Conservation (phyloP, 2,113 vertebrate species). For the Sterna hirundo region DNA sequence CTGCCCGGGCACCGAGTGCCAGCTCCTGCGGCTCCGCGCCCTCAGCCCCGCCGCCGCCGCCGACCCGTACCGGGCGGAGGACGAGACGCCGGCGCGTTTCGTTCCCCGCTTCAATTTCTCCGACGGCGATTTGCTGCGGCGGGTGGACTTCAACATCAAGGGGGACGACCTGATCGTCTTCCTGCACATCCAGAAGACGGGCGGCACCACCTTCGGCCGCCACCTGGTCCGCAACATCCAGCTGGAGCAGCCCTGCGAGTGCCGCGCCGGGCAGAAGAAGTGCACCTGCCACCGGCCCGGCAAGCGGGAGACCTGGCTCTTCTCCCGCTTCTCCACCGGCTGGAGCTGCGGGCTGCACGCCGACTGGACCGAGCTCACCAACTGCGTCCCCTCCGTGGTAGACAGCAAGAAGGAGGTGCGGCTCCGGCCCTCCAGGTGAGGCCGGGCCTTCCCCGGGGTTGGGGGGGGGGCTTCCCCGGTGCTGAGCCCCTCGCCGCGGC, state of each 20-base stretch:
- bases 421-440: slow-evolving; percentile 83
- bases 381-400: slow-evolving; percentile 91
- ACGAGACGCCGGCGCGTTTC: slow-evolving; percentile 87
- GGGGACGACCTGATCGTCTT: slow-evolving; percentile 96
- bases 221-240: slow-evolving; percentile 96
- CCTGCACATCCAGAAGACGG: slow-evolving; percentile 98
- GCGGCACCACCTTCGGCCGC: slow-evolving; percentile 95
- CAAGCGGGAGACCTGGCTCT: slow-evolving; percentile 95
- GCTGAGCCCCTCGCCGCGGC: too few relatives aligned
- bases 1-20: slow-evolving; percentile 91
- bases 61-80: slow-evolving; percentile 91
- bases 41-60: slow-evolving; percentile 72
- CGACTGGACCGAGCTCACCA: slow-evolving; percentile 99
- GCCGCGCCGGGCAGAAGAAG: slow-evolving; percentile 95
- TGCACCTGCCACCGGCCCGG: slow-evolving; percentile 94
- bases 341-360: slow-evolving; percentile 99
- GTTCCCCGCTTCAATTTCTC: slow-evolving; percentile 91
- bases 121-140: slow-evolving; percentile 80
- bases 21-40: slow-evolving; percentile 80
- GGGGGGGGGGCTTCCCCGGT: neutral
- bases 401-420: slow-evolving; percentile 77
- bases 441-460: neutral
- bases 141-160: slow-evolving; percentile 89
- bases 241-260: slow-evolving; percentile 95
- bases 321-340: slow-evolving; percentile 98